A percentile compares a stretch with the other conserved stretches of the same genome.
Evolutionary conservation across 2,888 invertebrate species (phyloP).

Genomic region (Pseudoips prasinana): DNA sequence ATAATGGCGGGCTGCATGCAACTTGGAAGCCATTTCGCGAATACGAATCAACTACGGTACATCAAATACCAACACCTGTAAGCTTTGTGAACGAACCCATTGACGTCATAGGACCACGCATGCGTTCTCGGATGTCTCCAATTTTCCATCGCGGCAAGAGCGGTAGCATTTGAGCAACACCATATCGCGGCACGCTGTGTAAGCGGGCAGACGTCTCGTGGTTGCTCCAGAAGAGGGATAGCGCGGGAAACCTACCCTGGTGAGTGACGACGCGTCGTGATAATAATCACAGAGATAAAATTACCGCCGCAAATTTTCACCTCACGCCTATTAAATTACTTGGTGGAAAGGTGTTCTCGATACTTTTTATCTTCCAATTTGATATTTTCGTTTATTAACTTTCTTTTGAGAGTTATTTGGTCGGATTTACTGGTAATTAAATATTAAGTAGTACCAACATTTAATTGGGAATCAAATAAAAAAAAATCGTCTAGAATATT

Average conservation of each 20-base stretch:
- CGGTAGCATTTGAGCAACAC: constrained; percentile 36
- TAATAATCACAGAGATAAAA: constrained; percentile 31
- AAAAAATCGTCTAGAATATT: no score
- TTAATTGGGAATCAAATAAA: no score
- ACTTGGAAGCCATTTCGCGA: no score
- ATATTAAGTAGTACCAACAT: no score
- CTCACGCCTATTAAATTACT: constrained; percentile 1
- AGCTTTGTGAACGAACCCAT: constrained; percentile 75
- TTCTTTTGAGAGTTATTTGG: no score
- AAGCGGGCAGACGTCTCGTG: constrained; percentile 49
- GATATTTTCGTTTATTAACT: no score
- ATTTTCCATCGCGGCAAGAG: constrained; percentile 21
- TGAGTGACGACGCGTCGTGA: constrained; percentile 53
- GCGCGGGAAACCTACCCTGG: constrained; percentile 62
- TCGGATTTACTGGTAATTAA: no score
- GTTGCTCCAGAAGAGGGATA: constrained; percentile 35
- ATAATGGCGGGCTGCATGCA: no score
- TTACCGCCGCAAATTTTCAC: constrained; percentile 14
- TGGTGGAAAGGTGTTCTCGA: no score
- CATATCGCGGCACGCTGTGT: constrained; percentile 56
- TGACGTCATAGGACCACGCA: constrained; percentile 72
- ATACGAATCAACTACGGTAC: constrained; percentile 35
- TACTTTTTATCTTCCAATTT: no score
- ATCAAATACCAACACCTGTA: constrained; percentile 63
- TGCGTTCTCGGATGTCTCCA: constrained; percentile 47